Percentiles rank a stretch among this genome's conserved stretches.
These are phyloP conservation scores for Gadopsis marmoratus DNA, from an alignment of 2,797 vertebrate species.

Conservation along the genomic window DNA sequence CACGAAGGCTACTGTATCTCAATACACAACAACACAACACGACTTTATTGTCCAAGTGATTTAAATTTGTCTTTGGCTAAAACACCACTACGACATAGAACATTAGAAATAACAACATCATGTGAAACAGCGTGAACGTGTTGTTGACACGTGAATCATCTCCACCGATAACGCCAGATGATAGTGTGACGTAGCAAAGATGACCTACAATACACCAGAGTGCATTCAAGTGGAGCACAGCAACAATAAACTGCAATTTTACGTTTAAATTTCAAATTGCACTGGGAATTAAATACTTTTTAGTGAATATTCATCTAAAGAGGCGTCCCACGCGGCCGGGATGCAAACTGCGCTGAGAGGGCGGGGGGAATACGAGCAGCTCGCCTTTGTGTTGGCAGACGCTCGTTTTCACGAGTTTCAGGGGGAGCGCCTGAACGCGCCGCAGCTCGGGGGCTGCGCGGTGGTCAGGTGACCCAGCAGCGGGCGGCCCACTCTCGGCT, in stretches of 20 bases:
- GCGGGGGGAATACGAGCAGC: not conserved
- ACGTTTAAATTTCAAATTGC: not conserved
- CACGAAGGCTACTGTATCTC: no score
- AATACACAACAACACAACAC: not conserved
- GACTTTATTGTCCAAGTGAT: not conserved
- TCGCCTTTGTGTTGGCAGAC: no score
- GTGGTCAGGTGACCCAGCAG: conserved; percentile 73
- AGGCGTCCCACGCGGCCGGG: not conserved
- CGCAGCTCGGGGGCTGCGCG: not conserved
- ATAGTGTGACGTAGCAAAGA: not conserved
- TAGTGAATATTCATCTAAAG: no score
- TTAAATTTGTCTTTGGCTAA: not conserved
- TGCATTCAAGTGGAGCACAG: not conserved
- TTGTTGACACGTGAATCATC: not conserved
- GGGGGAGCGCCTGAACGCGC: conserved; percentile 36
- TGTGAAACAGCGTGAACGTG: no score
- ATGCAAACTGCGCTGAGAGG: not conserved
- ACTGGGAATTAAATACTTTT: not conserved
- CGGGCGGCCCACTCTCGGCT: conserved; percentile 59
- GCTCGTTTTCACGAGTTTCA: not conserved
- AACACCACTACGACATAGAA: no score
- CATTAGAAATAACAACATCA: no score
- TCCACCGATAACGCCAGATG: not conserved
- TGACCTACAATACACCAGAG: not conserved
- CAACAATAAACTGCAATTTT: not conserved